Base-by-base conservation (phyloP, 2,888 invertebrate genomes). In the Mythimna ferrago region DNA sequence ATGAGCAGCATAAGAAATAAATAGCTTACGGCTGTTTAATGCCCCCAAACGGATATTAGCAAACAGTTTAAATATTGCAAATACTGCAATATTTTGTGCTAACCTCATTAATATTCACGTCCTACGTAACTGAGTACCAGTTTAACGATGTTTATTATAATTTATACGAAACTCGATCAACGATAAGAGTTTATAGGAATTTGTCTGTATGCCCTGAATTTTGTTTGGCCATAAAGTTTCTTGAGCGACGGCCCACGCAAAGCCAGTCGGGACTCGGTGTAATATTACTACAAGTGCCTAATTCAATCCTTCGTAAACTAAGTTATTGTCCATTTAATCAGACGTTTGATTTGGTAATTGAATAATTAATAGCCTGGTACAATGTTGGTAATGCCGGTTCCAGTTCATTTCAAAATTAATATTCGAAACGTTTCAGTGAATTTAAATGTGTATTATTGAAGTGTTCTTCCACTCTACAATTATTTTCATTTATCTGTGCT, bases 101-200 rank as follows among this genome's bases (percentile, higher is more conserved):
- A 75, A 70, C 19, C 67, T 73, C 62, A 71, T 82, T 75, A 78
- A 57, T 79, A 82, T 82, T 82, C 82, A 70, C n/a, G 71, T 81
- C 78, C 73, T 68, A 82, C 74, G 82, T 75, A 71, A 73, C 62
- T 56, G 44, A 75, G 71, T 68, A 72, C 70, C 51, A 51, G 67
- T 35, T 71, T 68, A 70, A 68, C 81, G 79, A 71, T 80, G 80
- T 80, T 79, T 80, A 76, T 76, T 76, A 80, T 80, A 82, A 82
- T 74, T 76, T 82, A 82, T 76, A 74, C 79, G 65, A 57, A 69
- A 76, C 56, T 73, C 65, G 82, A 82, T 82, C 73, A 72, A 64
- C 58, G 80, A 80, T 82, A 80, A 71, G 60, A 54, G 67, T 73
- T 64, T 82, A 60, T 74, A 71, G 80, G 74, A 82, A 77, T 83